Evolutionary conservation across 2,888 invertebrate genomes (phyloP), one percentile per base, ranked within the genome.

Genomic region (Eupeodes latifasciatus): DNA sequence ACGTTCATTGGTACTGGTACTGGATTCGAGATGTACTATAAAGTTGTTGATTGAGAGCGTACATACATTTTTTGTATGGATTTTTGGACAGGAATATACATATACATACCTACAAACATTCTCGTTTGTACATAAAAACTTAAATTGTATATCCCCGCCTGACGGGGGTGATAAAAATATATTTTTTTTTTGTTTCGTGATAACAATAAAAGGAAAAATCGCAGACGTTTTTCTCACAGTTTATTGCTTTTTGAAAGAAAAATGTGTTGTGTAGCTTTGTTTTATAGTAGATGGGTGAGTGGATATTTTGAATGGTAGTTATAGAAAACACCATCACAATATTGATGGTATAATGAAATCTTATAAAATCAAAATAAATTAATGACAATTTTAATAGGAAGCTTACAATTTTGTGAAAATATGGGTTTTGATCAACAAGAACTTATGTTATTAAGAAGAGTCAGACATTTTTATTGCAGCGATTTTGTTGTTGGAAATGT

Each of bases 81-180:
- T 79, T 64, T 75, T 74, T 79, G 83, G 83, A 72, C 79, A 80
- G 55, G 47, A 74, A 44, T n/a, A 36, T 12, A 27, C 0, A 57
- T 2, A n/a, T 1, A 19, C 19, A 19, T 19, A 27, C 27, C 27
- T 27, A 27, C 40, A 40, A 40, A 40, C 40, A 40, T 40, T 7
- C 40, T 5, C 40, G 40, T 40, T 40, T 4, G 40, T 40, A 9
- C 59, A 83, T 83, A 79, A 55, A 83, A 87, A 83, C 76, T 76
- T 83, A 80, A 83, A 82, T 87, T 87, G 66, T 76, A 72, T 87
- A 72, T 67, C 59, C 44, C 6, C 10, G 14, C 40, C 11, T 5
- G 16, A 44, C 11, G n/a, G 47, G 53, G n/a, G 11, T 59, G 55
- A 36, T 76, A 83, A 83, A 82, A 82, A 64, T 66, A 61, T 81